phyloP scores from a whole-genome alignment of 2,888 invertebrate species.

The Drosophila mercatorum region DNA sequence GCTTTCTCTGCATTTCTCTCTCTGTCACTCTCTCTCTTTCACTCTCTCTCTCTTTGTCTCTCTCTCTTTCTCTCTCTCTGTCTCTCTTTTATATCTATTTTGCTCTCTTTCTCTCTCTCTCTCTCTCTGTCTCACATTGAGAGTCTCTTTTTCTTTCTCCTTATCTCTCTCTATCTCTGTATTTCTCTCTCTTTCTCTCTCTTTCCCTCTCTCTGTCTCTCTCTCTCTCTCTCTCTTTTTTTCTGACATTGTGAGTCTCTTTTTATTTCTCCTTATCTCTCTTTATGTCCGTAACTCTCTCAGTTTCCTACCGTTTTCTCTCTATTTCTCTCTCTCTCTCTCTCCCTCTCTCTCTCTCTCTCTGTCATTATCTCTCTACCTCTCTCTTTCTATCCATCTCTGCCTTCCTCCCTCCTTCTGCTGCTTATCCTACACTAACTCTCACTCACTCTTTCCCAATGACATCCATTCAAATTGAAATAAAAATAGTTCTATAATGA shows the following conservation, averaged over 20 bases:
- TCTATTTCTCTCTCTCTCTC: background rate
- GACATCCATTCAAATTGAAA: background rate
- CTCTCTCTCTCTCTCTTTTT: background rate
- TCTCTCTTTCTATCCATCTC: background rate
- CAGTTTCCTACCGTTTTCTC: background rate
- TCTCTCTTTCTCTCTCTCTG: background rate
- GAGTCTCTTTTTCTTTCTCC: background rate
- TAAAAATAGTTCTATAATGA: background rate
- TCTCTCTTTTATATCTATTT: no score
- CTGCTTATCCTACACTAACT: no score
- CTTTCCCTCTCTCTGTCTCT: background rate
- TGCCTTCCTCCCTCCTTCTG: no score
- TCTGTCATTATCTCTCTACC: background rate
- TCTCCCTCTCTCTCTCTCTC: background rate
- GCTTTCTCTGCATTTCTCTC: no score
- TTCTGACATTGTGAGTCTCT: no score
- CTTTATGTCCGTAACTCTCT: no score
- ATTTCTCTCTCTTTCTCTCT: background rate
- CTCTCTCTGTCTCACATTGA: no score
- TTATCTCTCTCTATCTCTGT: background rate
- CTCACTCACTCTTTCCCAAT: no score
- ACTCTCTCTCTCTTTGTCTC: background rate
- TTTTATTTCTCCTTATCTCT: no score
- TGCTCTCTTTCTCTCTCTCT: background rate
- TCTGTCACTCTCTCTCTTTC: background rate